phyloP scores from a whole-genome alignment of 1,140 invertebrate species.

The Drosophila ironensis region DNA sequence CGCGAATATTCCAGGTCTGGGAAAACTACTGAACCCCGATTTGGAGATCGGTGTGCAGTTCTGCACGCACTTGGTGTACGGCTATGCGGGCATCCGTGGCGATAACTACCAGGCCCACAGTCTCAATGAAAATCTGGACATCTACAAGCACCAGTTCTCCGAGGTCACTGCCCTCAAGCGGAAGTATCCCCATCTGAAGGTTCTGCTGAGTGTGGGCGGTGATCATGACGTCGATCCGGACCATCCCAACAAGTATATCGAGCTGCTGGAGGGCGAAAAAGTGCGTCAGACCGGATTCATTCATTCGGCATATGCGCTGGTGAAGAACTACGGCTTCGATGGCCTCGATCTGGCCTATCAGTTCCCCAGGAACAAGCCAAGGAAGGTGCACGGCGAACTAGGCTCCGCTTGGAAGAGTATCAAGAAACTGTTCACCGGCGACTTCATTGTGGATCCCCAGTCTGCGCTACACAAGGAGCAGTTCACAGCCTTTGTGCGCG shows the following conservation, averaged over 20 bases:
- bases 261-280: slow-evolving; percentile 86
- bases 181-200: slow-evolving; percentile 87
- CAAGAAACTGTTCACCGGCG: slow-evolving; percentile 88
- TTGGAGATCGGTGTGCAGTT: slow-evolving; percentile 88
- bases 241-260: slow-evolving; percentile 75
- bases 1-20: slow-evolving; percentile 85
- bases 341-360: slow-evolving; percentile 93
- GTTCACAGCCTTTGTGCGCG: slow-evolving; percentile 88
- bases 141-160: slow-evolving; percentile 88
- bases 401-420: slow-evolving; percentile 87
- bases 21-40: slow-evolving; percentile 89
- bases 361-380: slow-evolving; percentile 89
- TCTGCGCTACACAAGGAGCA: slow-evolving; percentile 89
- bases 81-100: slow-evolving; percentile 89
- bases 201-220: slow-evolving; percentile 90
- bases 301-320: slow-evolving; percentile 86
- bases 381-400: slow-evolving; percentile 87
- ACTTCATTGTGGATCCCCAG: slow-evolving; percentile 88
- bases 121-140: slow-evolving; percentile 87
- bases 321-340: slow-evolving; percentile 90
- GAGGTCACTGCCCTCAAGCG: slow-evolving; percentile 87
- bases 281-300: slow-evolving; percentile 88
- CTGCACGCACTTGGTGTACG: slow-evolving; percentile 94
- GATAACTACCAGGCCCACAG: slow-evolving; percentile 87
- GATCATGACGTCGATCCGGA: slow-evolving; percentile 85